Percentiles rank a stretch among this genome's conserved stretches.
Evolutionary conservation across 2,888 invertebrate species (phyloP).

Genomic region (Cremastobaeus sp.): DNA sequence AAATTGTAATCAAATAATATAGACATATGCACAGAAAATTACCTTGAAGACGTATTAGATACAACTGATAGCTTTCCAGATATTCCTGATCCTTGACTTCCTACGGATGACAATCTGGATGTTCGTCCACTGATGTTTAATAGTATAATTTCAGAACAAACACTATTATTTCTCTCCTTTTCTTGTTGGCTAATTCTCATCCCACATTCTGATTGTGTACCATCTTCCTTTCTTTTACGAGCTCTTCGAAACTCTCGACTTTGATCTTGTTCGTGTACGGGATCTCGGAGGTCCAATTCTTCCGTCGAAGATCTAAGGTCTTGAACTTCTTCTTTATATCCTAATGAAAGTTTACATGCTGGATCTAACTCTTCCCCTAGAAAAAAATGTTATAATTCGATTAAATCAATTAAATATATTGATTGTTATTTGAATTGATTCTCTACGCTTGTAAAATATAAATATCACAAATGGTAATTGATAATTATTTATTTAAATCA

Average conservation of each 20-base stretch:
- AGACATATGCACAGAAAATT: too few relatives aligned
- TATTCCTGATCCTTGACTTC: slow-evolving; percentile 86
- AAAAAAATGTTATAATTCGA: not conserved
- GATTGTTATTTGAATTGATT: too few relatives aligned
- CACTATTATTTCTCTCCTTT: slow-evolving; percentile 85
- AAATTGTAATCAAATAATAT: too few relatives aligned
- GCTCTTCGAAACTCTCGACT: slow-evolving; percentile 74
- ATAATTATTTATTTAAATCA: not conserved
- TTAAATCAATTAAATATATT: slow-evolving; percentile 5
- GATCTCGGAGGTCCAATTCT: slow-evolving; percentile 90
- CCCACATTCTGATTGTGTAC: slow-evolving; percentile 74
- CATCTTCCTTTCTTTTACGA: slow-evolving; percentile 73
- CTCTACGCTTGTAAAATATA: too few relatives aligned
- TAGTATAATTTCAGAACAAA: slow-evolving; percentile 87
- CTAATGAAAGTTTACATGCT: slow-evolving; percentile 73
- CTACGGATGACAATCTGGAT: slow-evolving; percentile 89
- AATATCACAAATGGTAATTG: too few relatives aligned
- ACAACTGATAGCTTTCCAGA: slow-evolving; percentile 76
- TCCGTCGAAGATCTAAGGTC: slow-evolving; percentile 93
- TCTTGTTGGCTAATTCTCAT: slow-evolving; percentile 79
- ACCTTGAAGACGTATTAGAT: slow-evolving; percentile 76
- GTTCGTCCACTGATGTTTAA: slow-evolving; percentile 86
- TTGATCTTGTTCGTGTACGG: slow-evolving; percentile 78
- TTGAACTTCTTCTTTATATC: slow-evolving; percentile 86
- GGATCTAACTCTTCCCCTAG: slow-evolving; percentile 73